A percentile compares a stretch with the other conserved stretches of the same genome.
Evolutionary conservation across 2,113 vertebrate species (phyloP).

Genomic region (Cnemophilus loriae): DNA sequence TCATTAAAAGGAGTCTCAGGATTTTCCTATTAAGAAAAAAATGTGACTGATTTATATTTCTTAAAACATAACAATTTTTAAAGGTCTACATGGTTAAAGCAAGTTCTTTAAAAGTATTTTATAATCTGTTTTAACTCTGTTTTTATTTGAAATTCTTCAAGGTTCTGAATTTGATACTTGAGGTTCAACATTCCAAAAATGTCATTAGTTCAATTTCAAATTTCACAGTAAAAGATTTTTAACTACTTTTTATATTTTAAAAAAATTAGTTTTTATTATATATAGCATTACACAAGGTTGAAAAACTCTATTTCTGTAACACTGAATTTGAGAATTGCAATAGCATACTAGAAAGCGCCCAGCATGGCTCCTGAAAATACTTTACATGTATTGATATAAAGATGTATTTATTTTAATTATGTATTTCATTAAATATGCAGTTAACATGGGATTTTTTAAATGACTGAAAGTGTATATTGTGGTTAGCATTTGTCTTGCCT

Average conservation of each 20-base stretch:
- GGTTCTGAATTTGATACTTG: not conserved
- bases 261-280: not conserved
- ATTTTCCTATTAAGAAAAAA: constrained; percentile 73
- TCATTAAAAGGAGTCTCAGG: constrained; percentile 80
- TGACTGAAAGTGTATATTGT: not conserved
- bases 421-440: not conserved
- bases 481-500: not conserved
- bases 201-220: not conserved
- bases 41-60: not conserved
- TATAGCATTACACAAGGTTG: not conserved
- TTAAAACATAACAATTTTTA: not conserved
- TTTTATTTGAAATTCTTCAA: not conserved
- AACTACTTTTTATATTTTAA: not conserved
- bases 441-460: not conserved
- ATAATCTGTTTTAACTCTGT: not conserved
- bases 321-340: not conserved
- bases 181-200: not conserved
- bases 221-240: not conserved
- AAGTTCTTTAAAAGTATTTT: not conserved
- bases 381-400: not conserved
- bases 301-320: not conserved
- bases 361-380: not conserved
- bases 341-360: not conserved
- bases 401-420: not conserved
- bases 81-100: not conserved